phyloP scores from a whole-genome alignment of 2,113 vertebrate species.

The Planiliza haematocheilus region DNA sequence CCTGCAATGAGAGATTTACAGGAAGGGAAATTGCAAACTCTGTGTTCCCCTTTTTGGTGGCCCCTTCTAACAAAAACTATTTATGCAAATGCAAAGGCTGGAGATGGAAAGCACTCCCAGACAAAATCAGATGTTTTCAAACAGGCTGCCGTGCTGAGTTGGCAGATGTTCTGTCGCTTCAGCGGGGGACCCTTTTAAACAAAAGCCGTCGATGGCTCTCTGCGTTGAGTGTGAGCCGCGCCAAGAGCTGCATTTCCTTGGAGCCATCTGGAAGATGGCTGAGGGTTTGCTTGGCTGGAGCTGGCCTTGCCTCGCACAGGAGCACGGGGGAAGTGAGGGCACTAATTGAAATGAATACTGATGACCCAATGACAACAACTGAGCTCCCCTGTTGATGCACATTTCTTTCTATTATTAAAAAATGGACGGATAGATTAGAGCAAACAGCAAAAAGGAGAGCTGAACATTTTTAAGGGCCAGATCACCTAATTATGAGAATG shows the following conservation, averaged over 20 bases:
- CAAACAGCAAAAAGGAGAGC: background rate
- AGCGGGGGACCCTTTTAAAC: slow-evolving; percentile 54
- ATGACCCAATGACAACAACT: slow-evolving; percentile 11
- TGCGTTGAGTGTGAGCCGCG: slow-evolving; percentile 22
- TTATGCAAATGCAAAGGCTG: slow-evolving; percentile 68
- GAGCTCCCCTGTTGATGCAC: background rate
- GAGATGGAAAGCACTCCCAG: slow-evolving; percentile 47
- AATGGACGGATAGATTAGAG: background rate
- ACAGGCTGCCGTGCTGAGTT: slow-evolving; percentile 54
- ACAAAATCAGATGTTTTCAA: slow-evolving; percentile 73
- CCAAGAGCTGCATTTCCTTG: slow-evolving; percentile 55
- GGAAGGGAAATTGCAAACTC: slow-evolving; percentile 57
- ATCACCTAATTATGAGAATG: background rate
- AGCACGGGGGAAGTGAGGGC: slow-evolving; percentile 20
- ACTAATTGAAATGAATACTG: slow-evolving; percentile 52
- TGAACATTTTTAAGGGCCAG: background rate
- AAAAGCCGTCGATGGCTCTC: slow-evolving; percentile 61
- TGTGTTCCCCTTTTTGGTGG: slow-evolving; percentile 21
- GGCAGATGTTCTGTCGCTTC: slow-evolving; percentile 72
- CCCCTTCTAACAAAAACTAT: slow-evolving; percentile 62
- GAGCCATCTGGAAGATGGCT: slow-evolving; percentile 63
- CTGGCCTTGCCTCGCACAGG: slow-evolving; percentile 6
- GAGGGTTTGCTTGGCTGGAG: slow-evolving; percentile 36
- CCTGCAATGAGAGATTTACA: slow-evolving; percentile 61
- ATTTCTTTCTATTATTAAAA: slow-evolving; percentile 6